phyloP scores from a whole-genome alignment of 2,797 vertebrate species.

The Mareca strepera region DNA sequence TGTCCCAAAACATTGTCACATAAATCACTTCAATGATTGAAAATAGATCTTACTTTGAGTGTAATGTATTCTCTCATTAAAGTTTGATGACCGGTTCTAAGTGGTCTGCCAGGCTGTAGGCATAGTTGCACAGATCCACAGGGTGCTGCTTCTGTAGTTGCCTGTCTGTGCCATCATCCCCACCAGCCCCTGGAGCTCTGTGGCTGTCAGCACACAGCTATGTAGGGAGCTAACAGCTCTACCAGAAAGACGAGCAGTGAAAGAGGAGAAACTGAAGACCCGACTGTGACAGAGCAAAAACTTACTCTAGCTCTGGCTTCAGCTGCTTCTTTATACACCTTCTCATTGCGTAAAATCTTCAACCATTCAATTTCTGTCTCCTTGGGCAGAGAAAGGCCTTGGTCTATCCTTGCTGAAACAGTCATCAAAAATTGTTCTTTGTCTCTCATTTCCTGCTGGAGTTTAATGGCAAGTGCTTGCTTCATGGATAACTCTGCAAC shows the following conservation, averaged over 20 bases:
- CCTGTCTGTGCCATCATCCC: neutral
- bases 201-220: neutral
- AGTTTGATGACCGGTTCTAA: neutral
- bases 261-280: neutral
- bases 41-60: neutral
- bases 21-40: neutral
- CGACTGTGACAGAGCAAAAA: neutral
- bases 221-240: neutral
- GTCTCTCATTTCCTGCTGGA: conserved; percentile 87
- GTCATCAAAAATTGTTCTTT: conserved; percentile 83
- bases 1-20: neutral
- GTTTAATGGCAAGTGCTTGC: conserved; percentile 81
- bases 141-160: accelerated
- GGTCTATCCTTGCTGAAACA: conserved; percentile 81
- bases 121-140: neutral
- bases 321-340: conserved; percentile 74
- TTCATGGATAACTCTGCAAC: conserved; percentile 90
- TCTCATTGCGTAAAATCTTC: conserved; percentile 79
- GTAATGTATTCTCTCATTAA: neutral
- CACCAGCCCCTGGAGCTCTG: neutral
- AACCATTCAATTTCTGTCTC: conserved; percentile 85
- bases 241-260: neutral
- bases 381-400: conserved; percentile 83
- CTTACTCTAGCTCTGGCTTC: conserved; percentile 83
- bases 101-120: accelerated